Conservation (phyloP, 2,113 vertebrate genomes). For the Malurus alboscapulatus region DNA sequence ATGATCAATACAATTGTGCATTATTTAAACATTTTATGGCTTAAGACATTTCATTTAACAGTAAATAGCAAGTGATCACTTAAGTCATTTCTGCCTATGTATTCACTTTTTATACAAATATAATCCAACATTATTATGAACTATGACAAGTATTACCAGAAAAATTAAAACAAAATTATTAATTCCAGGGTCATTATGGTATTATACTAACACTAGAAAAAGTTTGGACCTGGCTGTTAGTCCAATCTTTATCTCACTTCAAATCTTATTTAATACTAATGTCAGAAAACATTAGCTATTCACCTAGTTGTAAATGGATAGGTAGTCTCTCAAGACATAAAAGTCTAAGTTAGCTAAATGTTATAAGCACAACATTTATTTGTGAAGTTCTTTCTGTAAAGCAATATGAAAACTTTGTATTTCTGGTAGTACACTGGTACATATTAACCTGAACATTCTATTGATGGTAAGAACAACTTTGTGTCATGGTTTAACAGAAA, state of each 20-base stretch:
- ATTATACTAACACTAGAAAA: background rate
- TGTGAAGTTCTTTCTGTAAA: background rate
- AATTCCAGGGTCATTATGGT: background rate
- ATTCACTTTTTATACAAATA: background rate
- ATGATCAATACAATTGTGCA: background rate
- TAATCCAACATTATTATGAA: background rate
- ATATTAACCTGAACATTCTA: background rate
- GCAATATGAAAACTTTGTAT: background rate
- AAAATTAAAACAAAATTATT: background rate
- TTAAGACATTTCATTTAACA: background rate
- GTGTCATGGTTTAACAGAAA: background rate
- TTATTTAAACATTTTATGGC: background rate
- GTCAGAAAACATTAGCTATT: background rate
- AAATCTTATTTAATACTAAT: background rate
- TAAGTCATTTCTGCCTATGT: background rate
- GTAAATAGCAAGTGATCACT: background rate
- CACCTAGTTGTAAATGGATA: background rate
- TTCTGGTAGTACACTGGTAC: background rate
- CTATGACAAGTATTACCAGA: background rate
- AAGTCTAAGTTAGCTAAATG: background rate
- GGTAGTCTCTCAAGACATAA: background rate
- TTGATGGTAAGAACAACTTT: background rate
- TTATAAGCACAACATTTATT: background rate
- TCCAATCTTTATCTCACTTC: background rate
- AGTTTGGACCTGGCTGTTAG: background rate